Base-by-base conservation (phyloP, 2,888 invertebrate genomes). In the Cephus nigrinus region DNA sequence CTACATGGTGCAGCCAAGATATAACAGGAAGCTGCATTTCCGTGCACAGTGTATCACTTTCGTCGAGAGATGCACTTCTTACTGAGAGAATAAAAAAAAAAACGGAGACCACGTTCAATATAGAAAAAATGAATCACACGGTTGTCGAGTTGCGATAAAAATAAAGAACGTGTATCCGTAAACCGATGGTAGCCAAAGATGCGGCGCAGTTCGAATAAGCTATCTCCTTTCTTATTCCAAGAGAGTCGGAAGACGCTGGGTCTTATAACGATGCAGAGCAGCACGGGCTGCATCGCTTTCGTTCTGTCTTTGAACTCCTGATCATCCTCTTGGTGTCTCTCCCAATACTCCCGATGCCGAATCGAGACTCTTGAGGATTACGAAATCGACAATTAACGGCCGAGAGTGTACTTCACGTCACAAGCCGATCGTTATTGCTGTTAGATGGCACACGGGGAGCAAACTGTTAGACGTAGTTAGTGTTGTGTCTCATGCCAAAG, bases 1-100 rank as follows among this genome's bases (percentile, higher is more conserved):
- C 81, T 74, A 87, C 79, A 75, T 80, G 83, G 78, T 85, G 84
- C 76, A 87, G 80, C 86, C 87, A 87, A 33, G 84, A 85, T 72
- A 86, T 83, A 75, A 86, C 83, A 32, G 85, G 80, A 33, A 86
- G 82, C 74, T 85, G 86, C 86, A 86, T 87, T 79, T 23, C 5
- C 15, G 55, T 55, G 55, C 55, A 23, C 9, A 1, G 55, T 55
- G 5, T 55, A 55, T 15, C 55, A 40, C 15, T 55, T 55, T 23
- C 55, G 55, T 55, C 55, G 55, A 23, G 23, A 55, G 23, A 55
- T 23, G 55, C 55, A 55, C 23, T 55, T 55, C 23, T 55, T 55
- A 55, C 55, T 23, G 23, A 23, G 55, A 55, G 9, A 40, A 15
- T 40, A 15, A 15, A 40, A 40, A n/a, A 1, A 40, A 40, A 15